Evolutionary conservation across 2,797 vertebrate species (phyloP), one percentile per base, ranked within the genome.

Genomic region (Champsocephalus esox): DNA sequence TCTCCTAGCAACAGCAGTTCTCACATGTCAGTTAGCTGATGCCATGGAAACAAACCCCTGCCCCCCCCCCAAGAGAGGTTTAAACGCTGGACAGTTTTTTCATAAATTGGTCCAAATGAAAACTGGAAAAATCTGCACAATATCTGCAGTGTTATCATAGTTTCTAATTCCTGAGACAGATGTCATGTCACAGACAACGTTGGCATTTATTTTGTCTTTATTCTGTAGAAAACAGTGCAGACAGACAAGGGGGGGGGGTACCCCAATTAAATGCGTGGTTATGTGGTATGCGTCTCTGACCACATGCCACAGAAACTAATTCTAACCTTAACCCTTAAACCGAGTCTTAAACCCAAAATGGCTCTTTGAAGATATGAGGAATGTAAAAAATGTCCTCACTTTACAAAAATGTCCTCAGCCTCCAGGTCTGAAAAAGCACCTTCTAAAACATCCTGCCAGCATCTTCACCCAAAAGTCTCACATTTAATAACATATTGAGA

Each of bases 341-440:
- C 16, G 10, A 63, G 50, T 49, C n/a, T 38, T 28, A 52, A 79
- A 54, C 49, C 48, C 45, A 14, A 52, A 56, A 64, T 14, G 17
- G 19, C 13, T 58, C 38, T 76, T 67, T 79, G 69, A 79, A 79
- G 48, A 43, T 21, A 19, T 12, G 17, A 79, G 59, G 75, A 81
- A 78, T 81, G 67, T 62, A 2, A 64, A 70, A 45, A 66, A 66
- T 79, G 54, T 68, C 59, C 65, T 43, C 16, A 21, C 16, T 51
- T 70, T 64, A 10, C 24, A 48, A 67, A 24, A 62, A 46, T n/a
- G 66, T 51, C 38, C 38, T 28, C 34, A 38, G n/a, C 48, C 19
- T 75, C 5, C 21, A 70, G 24, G 24, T 60, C 45, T 46, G 2
- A 67, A 55, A 6, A 24, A 66, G 12, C 13, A 41, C 3, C 49